phyloP scores from a whole-genome alignment of 2,797 vertebrate genomes.

The Morelia viridis region DNA sequence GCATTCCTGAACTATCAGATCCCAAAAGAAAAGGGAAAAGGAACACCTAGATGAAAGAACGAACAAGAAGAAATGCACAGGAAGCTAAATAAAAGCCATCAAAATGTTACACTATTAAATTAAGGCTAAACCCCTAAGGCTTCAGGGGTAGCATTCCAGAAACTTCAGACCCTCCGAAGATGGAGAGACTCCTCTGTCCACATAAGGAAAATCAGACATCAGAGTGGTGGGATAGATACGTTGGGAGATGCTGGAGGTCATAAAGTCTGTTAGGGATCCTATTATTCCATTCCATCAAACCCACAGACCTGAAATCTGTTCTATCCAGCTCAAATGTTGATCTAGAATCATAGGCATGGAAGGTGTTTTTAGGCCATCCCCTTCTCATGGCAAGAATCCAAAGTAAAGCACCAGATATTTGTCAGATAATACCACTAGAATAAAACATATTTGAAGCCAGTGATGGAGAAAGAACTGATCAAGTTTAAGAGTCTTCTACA shows the following conservation, averaged over 20 bases:
- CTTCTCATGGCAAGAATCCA: not conserved
- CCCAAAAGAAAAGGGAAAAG: not conserved
- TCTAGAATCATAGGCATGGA: not conserved
- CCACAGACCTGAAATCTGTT: not conserved
- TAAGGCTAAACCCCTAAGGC: not conserved
- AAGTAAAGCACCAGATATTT: not conserved
- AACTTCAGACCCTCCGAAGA: not conserved
- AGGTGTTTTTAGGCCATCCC: not conserved
- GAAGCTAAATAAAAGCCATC: not conserved
- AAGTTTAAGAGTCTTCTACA: not conserved
- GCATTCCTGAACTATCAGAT: not conserved
- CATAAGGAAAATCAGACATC: not conserved
- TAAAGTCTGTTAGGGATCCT: not conserved
- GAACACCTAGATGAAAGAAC: not conserved
- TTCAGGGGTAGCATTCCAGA: not conserved
- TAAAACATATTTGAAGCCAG: not conserved
- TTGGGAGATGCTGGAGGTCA: not conserved
- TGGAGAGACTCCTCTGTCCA: not conserved
- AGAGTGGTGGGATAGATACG: not conserved
- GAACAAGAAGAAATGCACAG: not conserved
- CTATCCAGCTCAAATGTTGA: not conserved
- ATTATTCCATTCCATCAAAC: not conserved
- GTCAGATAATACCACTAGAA: not conserved
- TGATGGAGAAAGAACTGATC: not conserved
- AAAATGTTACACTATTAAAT: not conserved